Evolutionary conservation across 2,888 invertebrate genomes (phyloP), one percentile per base, ranked within the genome.

Genomic region (Synergus gifuensis): DNA sequence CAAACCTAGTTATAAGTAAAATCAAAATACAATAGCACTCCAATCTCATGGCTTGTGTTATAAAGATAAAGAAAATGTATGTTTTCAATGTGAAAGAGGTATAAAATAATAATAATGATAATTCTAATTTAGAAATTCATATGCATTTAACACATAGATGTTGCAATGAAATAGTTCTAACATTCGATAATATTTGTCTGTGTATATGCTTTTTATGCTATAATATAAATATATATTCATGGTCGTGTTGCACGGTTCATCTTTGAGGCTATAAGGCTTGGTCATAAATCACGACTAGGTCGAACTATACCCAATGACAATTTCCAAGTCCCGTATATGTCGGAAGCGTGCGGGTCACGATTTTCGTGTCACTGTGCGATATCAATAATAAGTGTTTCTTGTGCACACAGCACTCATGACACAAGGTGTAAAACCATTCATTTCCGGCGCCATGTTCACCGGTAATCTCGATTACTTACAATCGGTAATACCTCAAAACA

Each of bases 271-370:
- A 83, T 82, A 83, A 83, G 81, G 84, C 84, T 83, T 85, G 84
- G 85, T 86, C 85, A 86, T 86, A 85, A 86, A 86, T 86, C 85
- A 84, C 81, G 86, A 85, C 83, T 83, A 78, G 80, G 77, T 76
- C 16, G 36, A 62, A 76, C 78, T 76, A 76, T 76, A 77, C 79
- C 79, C 77, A 83, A 81, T 78, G 82, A 82, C 77, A 78, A 76
- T 83, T 83, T 83, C 79, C 77, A 79, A 78, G 82, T 81, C 82
- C 79, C 83, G 86, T 84, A 84, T 89, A 90, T 89, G 88, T 89
- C 85, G 86, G 86, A 86, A 78, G 83, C 85, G 88, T 87, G 86
- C 87, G 87, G 86, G 88, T 90, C 90, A 90, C 90, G 90, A 90
- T 87, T 89, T 88, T 88, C 89, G 85, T 89, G 90, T 90, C 88